These are phyloP conservation scores for Pipra filicauda DNA, from an alignment of 2,113 vertebrate species.

Conservation along the genomic window DNA sequence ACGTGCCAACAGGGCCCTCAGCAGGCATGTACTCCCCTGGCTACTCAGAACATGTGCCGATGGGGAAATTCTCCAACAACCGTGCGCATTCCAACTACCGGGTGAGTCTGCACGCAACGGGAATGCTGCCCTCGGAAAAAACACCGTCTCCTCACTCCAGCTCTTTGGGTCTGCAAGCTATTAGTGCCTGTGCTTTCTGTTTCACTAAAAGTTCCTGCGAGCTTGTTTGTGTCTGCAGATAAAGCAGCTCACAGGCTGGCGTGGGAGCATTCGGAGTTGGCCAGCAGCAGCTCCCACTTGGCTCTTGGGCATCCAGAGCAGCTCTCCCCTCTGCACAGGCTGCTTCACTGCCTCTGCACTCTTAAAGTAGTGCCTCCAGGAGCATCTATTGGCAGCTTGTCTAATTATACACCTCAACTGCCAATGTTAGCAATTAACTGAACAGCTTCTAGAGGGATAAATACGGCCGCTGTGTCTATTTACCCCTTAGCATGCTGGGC, in stretches of 20 bases:
- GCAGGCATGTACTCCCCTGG: slow-evolving; percentile 90
- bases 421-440: not conserved
- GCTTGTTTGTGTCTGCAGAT: not conserved
- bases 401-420: not conserved
- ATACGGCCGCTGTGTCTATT: not conserved
- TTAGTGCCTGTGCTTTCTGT: not conserved
- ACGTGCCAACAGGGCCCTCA: slow-evolving; percentile 91
- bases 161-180: not conserved
- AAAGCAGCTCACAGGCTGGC: not conserved
- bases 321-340: not conserved
- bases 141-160: not conserved
- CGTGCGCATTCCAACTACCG: slow-evolving; percentile 96
- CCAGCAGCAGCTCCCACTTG: not conserved
- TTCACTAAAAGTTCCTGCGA: not conserved
- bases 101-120: slow-evolving; percentile 73
- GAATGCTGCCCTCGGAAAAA: not conserved
- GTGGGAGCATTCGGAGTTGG: accelerated
- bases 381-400: slow-evolving; percentile 21
- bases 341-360: not conserved
- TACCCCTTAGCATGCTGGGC: accelerated
- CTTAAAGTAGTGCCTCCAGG: slow-evolving; percentile 4
- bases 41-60: slow-evolving; percentile 87
- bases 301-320: not conserved
- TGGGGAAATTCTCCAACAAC: slow-evolving; percentile 93
- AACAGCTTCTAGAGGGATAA: slow-evolving; percentile 1